Conservation (phyloP, 2,797 vertebrate species). For the Ctenosaura bakeri region DNA sequence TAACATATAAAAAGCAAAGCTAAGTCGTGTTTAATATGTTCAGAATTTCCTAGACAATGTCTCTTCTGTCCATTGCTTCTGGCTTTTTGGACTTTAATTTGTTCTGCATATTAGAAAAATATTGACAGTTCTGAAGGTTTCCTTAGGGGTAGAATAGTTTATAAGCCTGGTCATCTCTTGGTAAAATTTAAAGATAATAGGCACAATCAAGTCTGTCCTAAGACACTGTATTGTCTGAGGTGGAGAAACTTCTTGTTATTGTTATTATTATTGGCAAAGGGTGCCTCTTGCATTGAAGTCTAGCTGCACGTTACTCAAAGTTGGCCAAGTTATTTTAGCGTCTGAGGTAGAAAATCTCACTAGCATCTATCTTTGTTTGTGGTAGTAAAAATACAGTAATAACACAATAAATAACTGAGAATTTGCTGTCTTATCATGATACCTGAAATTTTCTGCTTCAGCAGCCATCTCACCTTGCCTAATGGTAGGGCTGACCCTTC, state of each 20-base stretch:
- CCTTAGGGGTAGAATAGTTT: slow-evolving; percentile 38
- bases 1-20: slow-evolving; percentile 62
- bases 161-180: slow-evolving; percentile 33
- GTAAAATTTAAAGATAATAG: slow-evolving; percentile 66
- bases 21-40: slow-evolving; percentile 78
- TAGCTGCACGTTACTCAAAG: neutral
- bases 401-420: too few species aligned
- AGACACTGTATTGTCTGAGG: neutral
- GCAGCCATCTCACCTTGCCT: too few species aligned
- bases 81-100: slow-evolving; percentile 58
- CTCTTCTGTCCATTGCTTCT: slow-evolving; percentile 63
- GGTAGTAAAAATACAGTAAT: too few species aligned
- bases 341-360: neutral
- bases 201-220: neutral
- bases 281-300: neutral
- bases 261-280: neutral
- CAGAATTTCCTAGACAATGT: slow-evolving; percentile 51
- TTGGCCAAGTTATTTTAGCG: neutral
- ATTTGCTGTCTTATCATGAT: too few species aligned
- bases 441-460: too few species aligned
- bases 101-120: slow-evolving; percentile 41
- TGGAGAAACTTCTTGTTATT: too few species aligned
- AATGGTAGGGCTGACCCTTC: too few species aligned
- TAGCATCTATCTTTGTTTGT: too few species aligned
- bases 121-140: slow-evolving; percentile 45